Evolutionary conservation across 2,113 vertebrate species (phyloP).

Genomic region (Nothoprocta pentlandii): DNA sequence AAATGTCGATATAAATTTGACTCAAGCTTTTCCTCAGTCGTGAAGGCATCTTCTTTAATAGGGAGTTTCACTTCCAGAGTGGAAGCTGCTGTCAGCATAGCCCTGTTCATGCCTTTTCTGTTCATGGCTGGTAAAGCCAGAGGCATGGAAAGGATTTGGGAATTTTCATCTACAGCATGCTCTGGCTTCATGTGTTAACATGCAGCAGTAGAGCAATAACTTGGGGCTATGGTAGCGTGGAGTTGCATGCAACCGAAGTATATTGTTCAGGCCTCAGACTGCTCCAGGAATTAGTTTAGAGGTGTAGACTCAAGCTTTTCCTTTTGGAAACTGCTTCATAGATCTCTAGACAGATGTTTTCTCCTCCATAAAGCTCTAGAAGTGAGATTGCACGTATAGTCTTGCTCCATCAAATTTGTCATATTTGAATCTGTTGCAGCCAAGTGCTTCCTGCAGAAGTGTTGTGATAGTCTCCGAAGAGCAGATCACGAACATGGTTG

Average conservation of each 20-base stretch:
- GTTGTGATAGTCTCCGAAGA: slow-evolving; percentile 5
- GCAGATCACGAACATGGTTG: not conserved
- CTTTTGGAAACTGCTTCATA: not conserved
- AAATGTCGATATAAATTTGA: not conserved
- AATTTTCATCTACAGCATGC: not conserved
- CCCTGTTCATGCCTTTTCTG: not conserved
- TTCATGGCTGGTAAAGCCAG: not conserved
- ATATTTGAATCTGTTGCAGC: slow-evolving; percentile 13
- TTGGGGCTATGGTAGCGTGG: not conserved
- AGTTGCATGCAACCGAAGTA: not conserved
- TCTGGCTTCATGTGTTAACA: not conserved
- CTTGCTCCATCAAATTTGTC: not conserved
- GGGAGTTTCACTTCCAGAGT: not conserved
- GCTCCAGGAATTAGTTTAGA: not conserved
- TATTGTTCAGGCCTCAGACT: not conserved
- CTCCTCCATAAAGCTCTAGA: accelerated
- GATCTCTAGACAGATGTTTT: not conserved
- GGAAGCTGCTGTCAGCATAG: not conserved
- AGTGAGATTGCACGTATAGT: not conserved
- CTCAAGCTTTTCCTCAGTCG: not conserved
- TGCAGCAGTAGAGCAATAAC: not conserved
- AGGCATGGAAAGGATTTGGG: not conserved
- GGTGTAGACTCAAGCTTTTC: not conserved
- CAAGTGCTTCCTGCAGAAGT: slow-evolving; percentile 63
- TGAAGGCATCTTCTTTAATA: not conserved